Evolutionary conservation across 2,113 vertebrate genomes (phyloP).

Genomic region (Podarcis raffonei): DNA sequence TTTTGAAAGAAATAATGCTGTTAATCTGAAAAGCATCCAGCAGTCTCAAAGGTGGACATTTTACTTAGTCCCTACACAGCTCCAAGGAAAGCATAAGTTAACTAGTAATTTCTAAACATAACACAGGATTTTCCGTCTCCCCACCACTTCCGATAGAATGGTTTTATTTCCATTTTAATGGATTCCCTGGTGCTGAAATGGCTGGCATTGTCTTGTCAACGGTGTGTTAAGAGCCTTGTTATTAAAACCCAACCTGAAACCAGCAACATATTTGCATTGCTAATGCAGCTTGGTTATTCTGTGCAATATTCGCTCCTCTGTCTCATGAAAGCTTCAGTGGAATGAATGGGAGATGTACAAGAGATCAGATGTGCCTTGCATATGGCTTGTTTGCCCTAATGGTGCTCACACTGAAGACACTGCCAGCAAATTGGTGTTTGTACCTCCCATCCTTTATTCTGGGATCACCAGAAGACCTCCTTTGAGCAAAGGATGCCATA

Average conservation of each 20-base stretch:
- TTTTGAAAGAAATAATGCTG: constrained; percentile 27
- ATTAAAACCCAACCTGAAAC: not conserved
- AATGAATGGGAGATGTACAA: not conserved
- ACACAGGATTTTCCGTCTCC: constrained; percentile 20
- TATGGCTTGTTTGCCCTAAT: not conserved
- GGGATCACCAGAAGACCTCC: not conserved
- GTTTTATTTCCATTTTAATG: constrained; percentile 50
- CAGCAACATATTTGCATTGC: not conserved
- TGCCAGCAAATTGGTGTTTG: not conserved
- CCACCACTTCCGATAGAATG: constrained; percentile 47
- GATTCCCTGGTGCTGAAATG: not conserved
- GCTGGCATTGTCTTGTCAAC: constrained; percentile 12
- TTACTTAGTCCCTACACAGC: not conserved
- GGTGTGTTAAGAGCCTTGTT: not conserved
- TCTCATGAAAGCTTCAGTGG: not conserved
- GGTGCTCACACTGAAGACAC: not conserved
- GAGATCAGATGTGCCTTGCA: too few relatives aligned
- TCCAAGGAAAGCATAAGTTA: not conserved
- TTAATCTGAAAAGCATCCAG: constrained; percentile 3
- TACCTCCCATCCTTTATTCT: not conserved
- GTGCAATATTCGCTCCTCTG: not conserved
- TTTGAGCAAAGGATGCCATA: not conserved
- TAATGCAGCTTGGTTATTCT: not conserved
- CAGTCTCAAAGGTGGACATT: constrained; percentile 12
- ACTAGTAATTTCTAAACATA: constrained; percentile 8